A percentile compares a stretch with the other conserved stretches of the same genome.
These are phyloP conservation scores for Champsocephalus gunnari DNA, from an alignment of 2,797 vertebrate species.

Conservation along the genomic window DNA sequence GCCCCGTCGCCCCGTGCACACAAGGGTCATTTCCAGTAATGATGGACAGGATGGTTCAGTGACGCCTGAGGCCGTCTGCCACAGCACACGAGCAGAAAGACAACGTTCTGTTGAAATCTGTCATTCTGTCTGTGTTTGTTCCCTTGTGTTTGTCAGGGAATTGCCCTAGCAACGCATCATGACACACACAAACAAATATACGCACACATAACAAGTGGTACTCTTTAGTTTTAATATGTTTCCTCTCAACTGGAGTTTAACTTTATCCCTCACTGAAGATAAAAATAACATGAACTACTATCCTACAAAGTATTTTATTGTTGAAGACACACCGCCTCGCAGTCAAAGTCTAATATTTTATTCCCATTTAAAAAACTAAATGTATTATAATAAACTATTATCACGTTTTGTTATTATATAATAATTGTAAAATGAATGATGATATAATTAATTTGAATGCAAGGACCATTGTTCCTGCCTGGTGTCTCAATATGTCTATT, in stretches of 20 bases:
- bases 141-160: conserved; percentile 40
- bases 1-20: conserved; percentile 51
- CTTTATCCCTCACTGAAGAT: not conserved
- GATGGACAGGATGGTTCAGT: conserved; percentile 49
- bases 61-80: conserved; percentile 54
- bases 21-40: conserved; percentile 62
- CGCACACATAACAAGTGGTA: not conserved
- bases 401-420: not conserved
- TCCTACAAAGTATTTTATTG: not conserved
- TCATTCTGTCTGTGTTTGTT: conserved; percentile 50
- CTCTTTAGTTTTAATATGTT: not conserved
- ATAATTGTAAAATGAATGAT: not conserved
- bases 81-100: conserved; percentile 54
- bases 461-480: not conserved
- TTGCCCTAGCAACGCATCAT: conserved; percentile 27
- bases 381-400: not conserved
- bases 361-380: not conserved
- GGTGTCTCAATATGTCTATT: not conserved
- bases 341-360: too few relatives aligned
- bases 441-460: not conserved
- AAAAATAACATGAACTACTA: not conserved
- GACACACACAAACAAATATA: not conserved
- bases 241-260: not conserved
- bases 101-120: conserved; percentile 42
- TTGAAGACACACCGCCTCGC: not conserved